phyloP scores from a whole-genome alignment of 2,888 invertebrate species.

The Drosophila crucigera region DNA sequence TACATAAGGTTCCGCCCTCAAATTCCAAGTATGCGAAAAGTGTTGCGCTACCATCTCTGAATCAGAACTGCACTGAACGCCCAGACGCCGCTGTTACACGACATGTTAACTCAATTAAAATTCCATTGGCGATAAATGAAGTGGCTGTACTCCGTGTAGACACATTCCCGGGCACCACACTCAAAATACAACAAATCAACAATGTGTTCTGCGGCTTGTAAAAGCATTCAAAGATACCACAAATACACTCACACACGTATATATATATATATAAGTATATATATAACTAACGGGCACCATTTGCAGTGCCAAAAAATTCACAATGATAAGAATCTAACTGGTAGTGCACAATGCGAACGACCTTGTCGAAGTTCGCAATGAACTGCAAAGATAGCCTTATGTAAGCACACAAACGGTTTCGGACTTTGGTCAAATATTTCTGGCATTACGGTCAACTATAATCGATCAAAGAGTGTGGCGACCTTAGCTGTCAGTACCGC shows the following conservation, averaged over 20 bases:
- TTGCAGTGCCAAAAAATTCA: constrained; percentile 66
- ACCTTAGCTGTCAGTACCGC: constrained; percentile 24
- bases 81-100: constrained; percentile 46
- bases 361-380: constrained; percentile 48
- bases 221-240: constrained; percentile 52
- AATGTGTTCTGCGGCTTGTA: constrained; percentile 44
- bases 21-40: constrained; percentile 8
- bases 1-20: constrained; percentile 13
- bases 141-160: constrained; percentile 46
- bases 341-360: constrained; percentile 52
- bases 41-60: constrained; percentile 32
- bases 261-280: no score
- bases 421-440: constrained; percentile 59
- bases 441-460: constrained; percentile 16
- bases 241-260: constrained; percentile 20
- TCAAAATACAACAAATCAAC: constrained; percentile 15
- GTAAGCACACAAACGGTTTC: constrained; percentile 21
- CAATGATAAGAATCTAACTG: constrained; percentile 21
- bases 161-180: constrained; percentile 39
- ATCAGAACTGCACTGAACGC: constrained; percentile 31
- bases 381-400: constrained; percentile 28
- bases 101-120: constrained; percentile 70
- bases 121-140: constrained; percentile 66
- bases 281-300: constrained; percentile 40
- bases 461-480: constrained; percentile 51